Evolutionary conservation across 2,113 vertebrate species (phyloP).

Genomic region (Carollia perspicillata): DNA sequence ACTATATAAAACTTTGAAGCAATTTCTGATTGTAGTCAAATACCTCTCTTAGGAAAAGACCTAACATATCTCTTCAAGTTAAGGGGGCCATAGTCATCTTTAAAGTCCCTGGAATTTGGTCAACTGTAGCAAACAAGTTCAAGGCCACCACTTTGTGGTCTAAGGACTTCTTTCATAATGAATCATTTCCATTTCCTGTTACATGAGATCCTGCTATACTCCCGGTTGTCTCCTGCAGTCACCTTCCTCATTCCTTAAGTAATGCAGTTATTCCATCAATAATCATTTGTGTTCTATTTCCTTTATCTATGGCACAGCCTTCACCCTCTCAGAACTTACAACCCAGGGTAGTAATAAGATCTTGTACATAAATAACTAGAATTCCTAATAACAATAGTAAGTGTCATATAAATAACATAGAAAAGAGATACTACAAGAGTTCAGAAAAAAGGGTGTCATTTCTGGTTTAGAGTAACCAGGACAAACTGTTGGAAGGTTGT

Average conservation of each 20-base stretch:
- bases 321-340: background rate
- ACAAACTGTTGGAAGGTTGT: background rate
- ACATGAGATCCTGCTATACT: background rate
- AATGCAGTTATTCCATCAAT: background rate
- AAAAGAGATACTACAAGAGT: background rate
- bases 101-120: background rate
- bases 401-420: background rate
- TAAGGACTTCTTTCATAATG: background rate
- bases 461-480: background rate
- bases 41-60: background rate
- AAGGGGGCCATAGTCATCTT: background rate
- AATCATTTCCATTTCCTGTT: background rate
- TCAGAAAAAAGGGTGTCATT: background rate
- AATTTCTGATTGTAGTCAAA: background rate
- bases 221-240: background rate
- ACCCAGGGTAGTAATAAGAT: background rate
- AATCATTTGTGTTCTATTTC: background rate
- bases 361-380: background rate
- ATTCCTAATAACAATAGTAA: background rate
- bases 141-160: background rate
- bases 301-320: background rate
- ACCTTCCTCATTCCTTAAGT: background rate
- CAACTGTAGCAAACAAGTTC: background rate
- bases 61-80: background rate
- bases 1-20: background rate